Conservation (phyloP, 2,113 vertebrate genomes). For the Polyodon spathula region DNA sequence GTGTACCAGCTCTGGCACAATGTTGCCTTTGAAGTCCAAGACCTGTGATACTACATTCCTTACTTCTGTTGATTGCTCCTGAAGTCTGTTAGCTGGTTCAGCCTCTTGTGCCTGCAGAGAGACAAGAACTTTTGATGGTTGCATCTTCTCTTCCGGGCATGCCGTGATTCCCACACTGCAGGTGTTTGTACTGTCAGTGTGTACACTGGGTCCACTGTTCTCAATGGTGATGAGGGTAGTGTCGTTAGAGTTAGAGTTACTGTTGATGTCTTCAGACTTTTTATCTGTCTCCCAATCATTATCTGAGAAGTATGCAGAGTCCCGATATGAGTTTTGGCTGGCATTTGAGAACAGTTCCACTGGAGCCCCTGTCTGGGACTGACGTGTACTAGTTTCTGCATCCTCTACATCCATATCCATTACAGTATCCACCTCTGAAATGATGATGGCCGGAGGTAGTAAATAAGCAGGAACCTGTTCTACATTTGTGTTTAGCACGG, state of each 20-base stretch:
- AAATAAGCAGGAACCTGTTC: conserved; percentile 20
- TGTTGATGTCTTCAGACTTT: conserved; percentile 56
- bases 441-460: conserved; percentile 68
- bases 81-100: neutral
- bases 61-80: conserved; percentile 8
- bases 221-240: conserved; percentile 7
- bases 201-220: conserved; percentile 21
- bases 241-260: conserved; percentile 23
- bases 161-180: neutral
- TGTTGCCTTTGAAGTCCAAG: neutral
- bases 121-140: too few species aligned
- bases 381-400: conserved; percentile 11
- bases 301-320: conserved; percentile 96
- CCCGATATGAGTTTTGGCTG: conserved; percentile 67
- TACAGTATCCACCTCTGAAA: conserved; percentile 61
- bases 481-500: conserved; percentile 10
- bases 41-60: neutral
- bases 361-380: conserved; percentile 20
- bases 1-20: conserved; percentile 13
- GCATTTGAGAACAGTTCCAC: conserved; percentile 45
- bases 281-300: conserved; percentile 88
- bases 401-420: conserved; percentile 27
- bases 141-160: neutral
- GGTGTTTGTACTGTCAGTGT: neutral
- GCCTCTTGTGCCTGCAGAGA: conserved; percentile 2